Evolutionary conservation across 2,888 invertebrate species (phyloP).

Genomic region (Drosophila merina): DNA sequence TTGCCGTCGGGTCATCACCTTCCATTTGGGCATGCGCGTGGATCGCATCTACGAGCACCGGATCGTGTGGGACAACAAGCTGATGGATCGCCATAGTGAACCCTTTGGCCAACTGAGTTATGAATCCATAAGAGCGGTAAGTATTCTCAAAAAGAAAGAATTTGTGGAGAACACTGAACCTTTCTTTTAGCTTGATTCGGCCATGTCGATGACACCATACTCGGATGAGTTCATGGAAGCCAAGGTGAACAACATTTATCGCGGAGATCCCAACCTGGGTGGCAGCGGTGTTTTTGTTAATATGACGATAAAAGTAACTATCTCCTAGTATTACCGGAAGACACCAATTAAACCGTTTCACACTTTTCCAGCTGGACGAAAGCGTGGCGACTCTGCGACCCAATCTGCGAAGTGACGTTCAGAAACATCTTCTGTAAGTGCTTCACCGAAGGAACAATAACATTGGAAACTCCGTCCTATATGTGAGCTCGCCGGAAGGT

Average conservation of each 20-base stretch:
- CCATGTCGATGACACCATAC: constrained; percentile 96
- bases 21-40: constrained; percentile 91
- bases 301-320: constrained; percentile 88
- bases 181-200: constrained; percentile 91
- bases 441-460: constrained; percentile 93
- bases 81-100: constrained; percentile 91
- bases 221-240: constrained; percentile 94
- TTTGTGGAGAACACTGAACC: not conserved
- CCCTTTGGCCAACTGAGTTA: constrained; percentile 92
- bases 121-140: constrained; percentile 94
- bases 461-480: constrained; percentile 93
- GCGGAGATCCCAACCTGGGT: constrained; percentile 88
- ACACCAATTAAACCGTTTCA: not conserved
- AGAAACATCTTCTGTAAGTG: constrained; percentile 92
- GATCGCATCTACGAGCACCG: constrained; percentile 92
- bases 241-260: constrained; percentile 91
- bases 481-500: constrained; percentile 92
- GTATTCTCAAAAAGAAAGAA: constrained; percentile 65
- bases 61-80: constrained; percentile 90
- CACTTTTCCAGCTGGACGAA: constrained; percentile 87
- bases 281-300: constrained; percentile 93
- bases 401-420: constrained; percentile 90
- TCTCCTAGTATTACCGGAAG: fast-evolving
- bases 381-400: constrained; percentile 89
- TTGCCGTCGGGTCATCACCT: constrained; percentile 90